phyloP scores from a whole-genome alignment of 2,888 invertebrate species.

The Augochlorella aurata region DNA sequence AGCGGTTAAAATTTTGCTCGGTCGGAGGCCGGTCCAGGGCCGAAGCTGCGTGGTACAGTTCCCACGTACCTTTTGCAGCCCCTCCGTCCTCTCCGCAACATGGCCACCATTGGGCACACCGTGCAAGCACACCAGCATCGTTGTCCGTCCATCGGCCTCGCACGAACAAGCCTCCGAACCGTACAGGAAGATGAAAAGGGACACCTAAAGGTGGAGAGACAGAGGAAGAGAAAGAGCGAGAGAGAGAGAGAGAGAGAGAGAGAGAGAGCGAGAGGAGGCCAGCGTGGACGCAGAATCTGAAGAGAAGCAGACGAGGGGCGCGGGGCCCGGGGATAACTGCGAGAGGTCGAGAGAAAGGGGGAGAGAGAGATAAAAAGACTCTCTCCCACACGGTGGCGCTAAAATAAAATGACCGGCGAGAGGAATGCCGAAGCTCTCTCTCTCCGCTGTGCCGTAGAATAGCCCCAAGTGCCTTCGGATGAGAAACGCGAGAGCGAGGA shows the following conservation, averaged over 20 bases:
- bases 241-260: not conserved
- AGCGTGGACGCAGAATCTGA: slow-evolving; percentile 45
- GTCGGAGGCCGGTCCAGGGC: slow-evolving; percentile 38
- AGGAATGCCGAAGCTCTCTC: slow-evolving; percentile 75
- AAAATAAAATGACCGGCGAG: slow-evolving; percentile 79
- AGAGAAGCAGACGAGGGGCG: slow-evolving; percentile 6
- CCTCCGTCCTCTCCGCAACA: slow-evolving; percentile 45
- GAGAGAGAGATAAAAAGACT: slow-evolving; percentile 29
- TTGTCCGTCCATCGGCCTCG: slow-evolving; percentile 56
- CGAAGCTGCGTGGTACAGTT: slow-evolving; percentile 74
- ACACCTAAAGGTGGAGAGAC: not conserved
- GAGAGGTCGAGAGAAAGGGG: slow-evolving; percentile 9
- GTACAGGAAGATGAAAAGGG: slow-evolving; percentile 8
- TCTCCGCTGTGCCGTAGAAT: slow-evolving; percentile 32
- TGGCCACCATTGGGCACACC: slow-evolving; percentile 48
- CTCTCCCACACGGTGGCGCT: slow-evolving; percentile 77
- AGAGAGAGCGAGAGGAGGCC: not conserved
- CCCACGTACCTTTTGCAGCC: slow-evolving; percentile 75
- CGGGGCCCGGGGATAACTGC: slow-evolving; percentile 10
- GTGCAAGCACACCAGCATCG: slow-evolving; percentile 46
- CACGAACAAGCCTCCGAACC: slow-evolving; percentile 48
- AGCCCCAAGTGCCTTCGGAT: slow-evolving; percentile 53
- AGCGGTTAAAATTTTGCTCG: slow-evolving; percentile 52
- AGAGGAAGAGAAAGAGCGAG: not conserved
- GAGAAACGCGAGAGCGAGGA: slow-evolving; percentile 21